Evolutionary conservation across 2,113 vertebrate genomes (phyloP).

Genomic region (Nesoenas mayeri): DNA sequence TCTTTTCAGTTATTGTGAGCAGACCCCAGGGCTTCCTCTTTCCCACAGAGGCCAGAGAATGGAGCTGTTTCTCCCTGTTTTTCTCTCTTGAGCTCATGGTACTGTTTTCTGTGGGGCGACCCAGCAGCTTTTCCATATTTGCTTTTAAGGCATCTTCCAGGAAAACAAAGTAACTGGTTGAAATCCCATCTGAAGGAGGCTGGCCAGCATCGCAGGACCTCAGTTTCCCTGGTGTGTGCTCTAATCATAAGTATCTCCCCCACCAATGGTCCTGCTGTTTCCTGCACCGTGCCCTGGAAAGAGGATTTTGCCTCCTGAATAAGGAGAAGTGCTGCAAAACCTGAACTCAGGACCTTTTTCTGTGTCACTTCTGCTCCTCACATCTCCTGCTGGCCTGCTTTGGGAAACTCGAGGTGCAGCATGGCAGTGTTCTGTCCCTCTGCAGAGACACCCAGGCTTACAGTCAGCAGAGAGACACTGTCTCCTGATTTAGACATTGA

Average conservation of each 20-base stretch:
- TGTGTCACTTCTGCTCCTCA: not conserved
- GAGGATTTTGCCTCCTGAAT: not conserved
- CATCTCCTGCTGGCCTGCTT: not conserved
- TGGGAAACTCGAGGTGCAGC: not conserved
- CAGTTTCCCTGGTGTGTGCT: not conserved
- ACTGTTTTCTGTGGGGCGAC: not conserved
- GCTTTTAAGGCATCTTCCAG: not conserved
- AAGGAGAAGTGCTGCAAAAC: not conserved
- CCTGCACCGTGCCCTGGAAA: accelerated
- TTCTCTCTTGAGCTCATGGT: not conserved
- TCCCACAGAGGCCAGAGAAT: not conserved
- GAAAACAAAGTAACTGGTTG: not conserved
- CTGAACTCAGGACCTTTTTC: not conserved
- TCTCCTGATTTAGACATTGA: not conserved
- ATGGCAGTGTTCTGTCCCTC: not conserved
- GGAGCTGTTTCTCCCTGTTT: not conserved
- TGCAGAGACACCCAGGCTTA: not conserved
- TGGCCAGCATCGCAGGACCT: not conserved
- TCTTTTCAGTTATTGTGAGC: not conserved
- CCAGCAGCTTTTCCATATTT: not conserved
- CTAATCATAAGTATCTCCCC: not conserved
- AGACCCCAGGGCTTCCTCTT: not conserved
- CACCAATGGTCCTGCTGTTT: not conserved
- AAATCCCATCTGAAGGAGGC: not conserved
- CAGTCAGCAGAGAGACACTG: not conserved